Evolutionary conservation across 2,888 invertebrate species (phyloP), one percentile per base, ranked within the genome.

Genomic region (Synergus laeviventris): DNA sequence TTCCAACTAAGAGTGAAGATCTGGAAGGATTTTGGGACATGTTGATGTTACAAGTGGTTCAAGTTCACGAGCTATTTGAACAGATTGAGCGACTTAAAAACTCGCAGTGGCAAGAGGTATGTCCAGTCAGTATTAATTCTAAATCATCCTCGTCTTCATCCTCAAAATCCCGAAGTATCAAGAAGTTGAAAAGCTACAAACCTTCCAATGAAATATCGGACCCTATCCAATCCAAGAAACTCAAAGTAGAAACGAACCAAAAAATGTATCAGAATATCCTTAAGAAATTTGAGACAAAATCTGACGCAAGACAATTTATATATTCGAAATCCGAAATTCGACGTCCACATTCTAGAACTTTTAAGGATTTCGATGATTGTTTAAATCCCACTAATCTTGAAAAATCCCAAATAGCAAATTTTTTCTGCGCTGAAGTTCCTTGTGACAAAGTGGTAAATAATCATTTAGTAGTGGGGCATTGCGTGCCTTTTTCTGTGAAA

Each of bases 1-100:
- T 97, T 91, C 97, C 96, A 11, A 98, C 98, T 11, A 98, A 97
- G 0, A 92, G 94, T 82, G 95, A 96, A 85, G 99, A 99, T 91
- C 92, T 99, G 81, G 97, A 96, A 86, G 99, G 98, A 0, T 99
- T 99, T 92, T 99, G 98, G 98, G 98, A 99, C 91, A 98, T 99
- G 97, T 97, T 98, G 39, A 95, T 95, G 90, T 93, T 98, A 73
- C 98, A 98, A 92, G 96, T 98, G 24, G 94, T 94, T 79, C 96
- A 98, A 87, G 95, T 98, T 75, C 95, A 97, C 88, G 93, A 94
- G 5, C 92, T 96, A 83, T 97, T 96, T 89, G 92, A 93, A 16
- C 95, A 95, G 78, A 93, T 97, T 54, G 94, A 94, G 8, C 87
- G 88, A 12, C 90, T 95, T 14, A 94, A 93, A 84, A 92, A 90